Evolutionary conservation across 1,140 invertebrate species (phyloP).

Genomic region (Aphaenogaster ashmeadi): DNA sequence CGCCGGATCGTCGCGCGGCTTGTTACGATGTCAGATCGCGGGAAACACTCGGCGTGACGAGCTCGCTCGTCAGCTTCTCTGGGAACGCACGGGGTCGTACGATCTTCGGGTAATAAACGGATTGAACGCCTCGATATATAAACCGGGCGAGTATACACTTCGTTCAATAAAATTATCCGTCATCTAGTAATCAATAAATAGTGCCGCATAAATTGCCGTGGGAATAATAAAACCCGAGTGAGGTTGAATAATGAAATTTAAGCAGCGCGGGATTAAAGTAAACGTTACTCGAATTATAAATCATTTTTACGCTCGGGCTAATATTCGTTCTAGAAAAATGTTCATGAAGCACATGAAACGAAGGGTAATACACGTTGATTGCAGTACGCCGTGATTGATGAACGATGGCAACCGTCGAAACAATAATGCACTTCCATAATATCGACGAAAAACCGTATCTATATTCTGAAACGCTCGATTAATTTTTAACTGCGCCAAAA

Average conservation of each 20-base stretch:
- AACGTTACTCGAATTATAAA: conserved; percentile 13
- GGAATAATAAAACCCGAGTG: conserved; percentile 31
- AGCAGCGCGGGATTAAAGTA: conserved; percentile 20
- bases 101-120: conserved; percentile 35
- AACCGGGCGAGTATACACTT: neutral
- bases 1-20: conserved; percentile 25
- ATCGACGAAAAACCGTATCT: neutral
- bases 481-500: neutral
- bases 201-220: neutral
- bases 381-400: neutral
- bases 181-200: conserved; percentile 40
- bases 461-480: neutral
- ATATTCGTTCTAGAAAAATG: conserved; percentile 1
- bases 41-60: conserved; percentile 40
- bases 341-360: neutral
- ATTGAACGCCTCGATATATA: neutral
- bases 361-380: neutral
- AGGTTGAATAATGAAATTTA: conserved; percentile 3
- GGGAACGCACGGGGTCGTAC: neutral
- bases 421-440: neutral
- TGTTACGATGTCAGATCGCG: conserved; percentile 37
- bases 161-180: conserved; percentile 47
- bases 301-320: conserved; percentile 20
- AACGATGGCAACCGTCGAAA: neutral
- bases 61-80: conserved; percentile 36